A percentile compares a stretch with the other conserved stretches of the same genome.
These are phyloP conservation scores for Rhorus exstirpatorius DNA, from an alignment of 2,888 invertebrate species.

Conservation along the genomic window DNA sequence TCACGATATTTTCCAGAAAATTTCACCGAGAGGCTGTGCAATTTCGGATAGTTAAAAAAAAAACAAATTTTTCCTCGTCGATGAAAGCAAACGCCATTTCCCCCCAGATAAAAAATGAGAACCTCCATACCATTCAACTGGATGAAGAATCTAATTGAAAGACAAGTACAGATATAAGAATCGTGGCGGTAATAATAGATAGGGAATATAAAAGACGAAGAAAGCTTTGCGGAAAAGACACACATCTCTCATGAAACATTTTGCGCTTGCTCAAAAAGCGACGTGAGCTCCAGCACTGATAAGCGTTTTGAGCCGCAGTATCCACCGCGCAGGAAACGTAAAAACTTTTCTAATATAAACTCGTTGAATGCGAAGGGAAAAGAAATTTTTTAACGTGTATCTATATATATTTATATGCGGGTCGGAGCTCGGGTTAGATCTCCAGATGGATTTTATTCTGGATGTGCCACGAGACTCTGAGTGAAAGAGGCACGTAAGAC, in stretches of 20 bases:
- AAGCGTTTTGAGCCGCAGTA: constrained; percentile 72
- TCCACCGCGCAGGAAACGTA: constrained; percentile 74
- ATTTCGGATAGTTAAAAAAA: too few species aligned
- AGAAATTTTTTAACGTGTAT: constrained; percentile 43
- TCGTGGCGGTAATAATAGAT: neutral
- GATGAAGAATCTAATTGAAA: neutral
- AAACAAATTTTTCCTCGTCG: too few species aligned
- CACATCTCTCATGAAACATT: constrained; percentile 47
- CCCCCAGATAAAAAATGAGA: too few species aligned
- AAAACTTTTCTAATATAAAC: constrained; percentile 83
- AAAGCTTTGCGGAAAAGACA: constrained; percentile 24
- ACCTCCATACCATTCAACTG: too few species aligned
- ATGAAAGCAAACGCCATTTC: too few species aligned
- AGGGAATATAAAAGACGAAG: constrained; percentile 8
- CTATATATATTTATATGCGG: too few species aligned
- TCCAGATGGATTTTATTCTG: constrained; percentile 76
- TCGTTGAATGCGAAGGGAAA: constrained; percentile 75
- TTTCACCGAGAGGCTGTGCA: too few species aligned
- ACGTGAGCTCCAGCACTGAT: constrained; percentile 64
- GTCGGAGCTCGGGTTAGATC: constrained; percentile 33
- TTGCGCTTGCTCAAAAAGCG: constrained; percentile 42
- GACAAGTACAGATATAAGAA: neutral
- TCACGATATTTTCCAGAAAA: too few species aligned
- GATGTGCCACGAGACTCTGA: constrained; percentile 71
- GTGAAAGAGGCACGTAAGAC: constrained; percentile 40